These are phyloP conservation scores for Crocuta crocuta DNA, from an alignment of 2,113 vertebrate species.

Conservation along the genomic window DNA sequence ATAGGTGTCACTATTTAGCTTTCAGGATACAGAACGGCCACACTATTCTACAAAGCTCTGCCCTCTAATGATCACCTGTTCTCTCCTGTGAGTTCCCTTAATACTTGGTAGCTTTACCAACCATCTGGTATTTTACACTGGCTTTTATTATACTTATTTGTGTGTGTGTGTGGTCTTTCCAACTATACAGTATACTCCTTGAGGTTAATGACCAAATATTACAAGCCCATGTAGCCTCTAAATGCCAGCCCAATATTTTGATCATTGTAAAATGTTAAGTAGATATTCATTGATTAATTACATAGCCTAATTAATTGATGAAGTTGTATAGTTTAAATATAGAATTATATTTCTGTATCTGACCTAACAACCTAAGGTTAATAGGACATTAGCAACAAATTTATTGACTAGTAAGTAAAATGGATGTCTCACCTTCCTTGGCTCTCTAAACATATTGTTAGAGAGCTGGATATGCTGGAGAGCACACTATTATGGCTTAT, in stretches of 20 bases:
- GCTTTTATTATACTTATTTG: not conserved
- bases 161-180: not conserved
- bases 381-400: not conserved
- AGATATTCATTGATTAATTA: constrained; percentile 11
- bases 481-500: not conserved
- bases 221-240: not conserved
- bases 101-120: not conserved
- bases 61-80: not conserved
- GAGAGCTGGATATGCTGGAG: not conserved
- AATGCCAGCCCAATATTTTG: constrained; percentile 1
- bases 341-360: not conserved
- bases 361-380: not conserved
- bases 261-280: constrained; percentile 5
- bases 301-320: not conserved
- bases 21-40: not conserved
- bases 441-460: not conserved
- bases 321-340: not conserved
- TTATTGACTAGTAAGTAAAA: constrained; percentile 2
- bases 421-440: not conserved
- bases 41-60: not conserved
- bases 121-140: not conserved
- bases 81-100: not conserved
- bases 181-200: not conserved
- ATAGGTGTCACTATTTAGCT: not conserved
- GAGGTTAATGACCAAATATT: not conserved